These are phyloP conservation scores for Nymphalis polychloros DNA, from an alignment of 2,888 invertebrate species.

Conservation along the genomic window DNA sequence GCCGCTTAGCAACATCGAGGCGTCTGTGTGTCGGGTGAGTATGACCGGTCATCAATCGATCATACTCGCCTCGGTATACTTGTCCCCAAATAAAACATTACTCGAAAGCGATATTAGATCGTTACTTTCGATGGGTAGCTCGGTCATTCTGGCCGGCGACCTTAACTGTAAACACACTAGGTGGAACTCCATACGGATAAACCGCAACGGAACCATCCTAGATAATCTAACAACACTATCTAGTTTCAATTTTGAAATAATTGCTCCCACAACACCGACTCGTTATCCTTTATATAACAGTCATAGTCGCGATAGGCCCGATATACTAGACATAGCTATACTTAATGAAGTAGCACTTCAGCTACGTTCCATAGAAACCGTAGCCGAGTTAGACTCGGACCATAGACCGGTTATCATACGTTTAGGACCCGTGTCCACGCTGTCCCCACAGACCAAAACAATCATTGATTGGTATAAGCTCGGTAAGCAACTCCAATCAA, in stretches of 20 bases:
- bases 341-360: not conserved
- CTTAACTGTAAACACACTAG: constrained; percentile 21
- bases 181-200: constrained; percentile 9
- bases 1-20: no score
- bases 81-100: no score
- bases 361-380: not conserved
- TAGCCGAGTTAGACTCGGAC: constrained; percentile 16
- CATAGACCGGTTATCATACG: constrained; percentile 13
- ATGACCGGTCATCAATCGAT: no score
- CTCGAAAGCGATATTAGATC: no score
- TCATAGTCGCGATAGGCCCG: no score
- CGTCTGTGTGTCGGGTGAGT: no score
- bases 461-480: no score
- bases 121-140: no score
- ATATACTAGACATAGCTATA: not conserved
- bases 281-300: not conserved
- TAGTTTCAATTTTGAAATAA: not conserved
- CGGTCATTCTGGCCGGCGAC: not conserved
- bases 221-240: not conserved
- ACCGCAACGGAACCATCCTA: no score
- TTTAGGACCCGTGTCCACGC: not conserved
- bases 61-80: no score
- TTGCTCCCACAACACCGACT: not conserved
- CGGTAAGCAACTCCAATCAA: no score
- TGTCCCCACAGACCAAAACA: no score